Evolutionary conservation across 2,797 vertebrate species (phyloP).

Genomic region (Picus viridis): DNA sequence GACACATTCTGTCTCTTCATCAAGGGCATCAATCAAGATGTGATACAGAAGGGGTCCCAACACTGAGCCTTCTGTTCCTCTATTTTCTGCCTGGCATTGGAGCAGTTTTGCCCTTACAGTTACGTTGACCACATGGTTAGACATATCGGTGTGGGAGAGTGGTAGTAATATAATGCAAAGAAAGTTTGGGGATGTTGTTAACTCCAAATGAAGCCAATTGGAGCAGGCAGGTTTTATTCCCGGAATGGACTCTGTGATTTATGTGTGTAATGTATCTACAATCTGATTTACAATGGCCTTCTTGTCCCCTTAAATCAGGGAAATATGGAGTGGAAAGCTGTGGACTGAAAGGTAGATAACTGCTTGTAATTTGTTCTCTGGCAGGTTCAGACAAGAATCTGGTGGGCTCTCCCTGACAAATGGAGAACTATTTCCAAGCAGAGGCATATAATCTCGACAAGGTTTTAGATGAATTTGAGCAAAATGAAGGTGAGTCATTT

Average conservation of each 20-base stretch:
- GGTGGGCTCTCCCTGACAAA: constrained; percentile 90
- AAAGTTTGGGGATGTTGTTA: not conserved
- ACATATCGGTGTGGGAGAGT: not conserved
- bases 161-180: constrained; percentile 6
- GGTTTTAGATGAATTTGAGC: constrained; percentile 99
- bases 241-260: not conserved
- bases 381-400: constrained; percentile 77
- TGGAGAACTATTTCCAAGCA: constrained; percentile 99
- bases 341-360: not conserved
- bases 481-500: constrained; percentile 93
- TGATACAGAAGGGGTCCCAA: too few species aligned
- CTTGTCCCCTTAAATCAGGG: not conserved
- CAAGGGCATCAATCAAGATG: too few species aligned
- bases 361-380: constrained; percentile 57
- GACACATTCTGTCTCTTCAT: too few species aligned
- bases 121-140: not conserved
- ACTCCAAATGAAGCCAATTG: not conserved
- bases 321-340: not conserved
- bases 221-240: not conserved
- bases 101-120: not conserved
- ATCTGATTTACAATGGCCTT: not conserved
- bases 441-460: constrained; percentile 99
- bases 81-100: not conserved
- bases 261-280: not conserved
- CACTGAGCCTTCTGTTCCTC: not conserved